phyloP scores from a whole-genome alignment of 2,113 vertebrate species.

The Hydropotes inermis region DNA sequence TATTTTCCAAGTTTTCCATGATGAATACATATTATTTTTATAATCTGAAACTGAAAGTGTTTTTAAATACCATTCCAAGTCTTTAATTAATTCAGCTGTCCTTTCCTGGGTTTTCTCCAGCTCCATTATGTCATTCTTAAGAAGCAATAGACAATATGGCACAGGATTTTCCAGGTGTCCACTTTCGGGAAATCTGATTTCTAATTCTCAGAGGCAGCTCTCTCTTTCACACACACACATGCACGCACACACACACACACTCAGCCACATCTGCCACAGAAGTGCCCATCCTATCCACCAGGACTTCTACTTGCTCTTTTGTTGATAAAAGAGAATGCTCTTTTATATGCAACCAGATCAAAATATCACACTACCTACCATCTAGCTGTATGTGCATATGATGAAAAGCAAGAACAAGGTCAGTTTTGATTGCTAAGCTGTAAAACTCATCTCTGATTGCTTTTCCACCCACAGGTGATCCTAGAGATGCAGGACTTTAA shows the following conservation, averaged over 20 bases:
- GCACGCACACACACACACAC: neutral
- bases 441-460: neutral
- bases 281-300: neutral
- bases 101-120: slow-evolving; percentile 18
- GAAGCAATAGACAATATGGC: neutral
- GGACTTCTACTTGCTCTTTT: neutral
- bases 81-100: slow-evolving; percentile 45
- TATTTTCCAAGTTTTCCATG: slow-evolving; percentile 43
- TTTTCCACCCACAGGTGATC: neutral
- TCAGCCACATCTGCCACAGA: neutral
- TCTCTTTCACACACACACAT: neutral
- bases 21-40: neutral
- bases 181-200: neutral
- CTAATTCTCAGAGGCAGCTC: neutral
- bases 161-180: slow-evolving; percentile 41
- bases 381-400: neutral
- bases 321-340: neutral
- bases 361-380: neutral
- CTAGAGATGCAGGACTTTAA: neutral
- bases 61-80: slow-evolving; percentile 12
- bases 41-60: slow-evolving; percentile 3
- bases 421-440: neutral
- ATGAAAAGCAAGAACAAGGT: neutral
- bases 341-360: neutral
- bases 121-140: slow-evolving; percentile 18